Conservation (phyloP, 2,113 vertebrate species). For the Cygnus atratus region DNA sequence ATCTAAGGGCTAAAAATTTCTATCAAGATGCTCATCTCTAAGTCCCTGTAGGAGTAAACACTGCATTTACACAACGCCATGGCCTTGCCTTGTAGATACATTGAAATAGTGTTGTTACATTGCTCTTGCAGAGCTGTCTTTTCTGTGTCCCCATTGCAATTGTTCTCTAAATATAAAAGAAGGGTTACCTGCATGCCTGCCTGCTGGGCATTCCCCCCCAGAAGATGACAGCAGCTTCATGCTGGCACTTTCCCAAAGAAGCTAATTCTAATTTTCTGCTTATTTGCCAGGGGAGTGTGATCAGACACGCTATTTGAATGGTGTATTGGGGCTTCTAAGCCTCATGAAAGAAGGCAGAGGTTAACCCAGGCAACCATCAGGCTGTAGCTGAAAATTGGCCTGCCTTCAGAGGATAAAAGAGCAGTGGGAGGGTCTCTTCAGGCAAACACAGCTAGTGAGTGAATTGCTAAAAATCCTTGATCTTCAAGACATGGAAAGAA, state of each 20-base stretch:
- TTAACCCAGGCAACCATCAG: conserved; percentile 57
- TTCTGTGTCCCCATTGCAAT: background rate
- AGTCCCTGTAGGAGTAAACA: background rate
- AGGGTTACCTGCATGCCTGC: background rate
- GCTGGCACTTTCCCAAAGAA: background rate
- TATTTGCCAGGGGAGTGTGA: conserved; percentile 42
- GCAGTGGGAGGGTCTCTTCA: conserved; percentile 61
- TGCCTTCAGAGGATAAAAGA: conserved; percentile 58
- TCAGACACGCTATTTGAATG: conserved; percentile 15
- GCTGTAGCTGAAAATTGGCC: conserved; percentile 53
- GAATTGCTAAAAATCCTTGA: conserved; percentile 55
- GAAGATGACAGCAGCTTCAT: background rate
- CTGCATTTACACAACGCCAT: background rate
- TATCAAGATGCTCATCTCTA: background rate
- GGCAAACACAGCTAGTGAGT: conserved; percentile 34
- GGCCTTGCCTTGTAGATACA: background rate
- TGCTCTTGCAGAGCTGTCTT: background rate
- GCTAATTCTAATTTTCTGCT: background rate
- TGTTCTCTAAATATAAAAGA: background rate
- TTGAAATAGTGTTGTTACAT: background rate
- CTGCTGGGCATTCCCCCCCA: background rate
- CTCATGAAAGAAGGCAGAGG: conserved; percentile 55
- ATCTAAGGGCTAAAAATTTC: background rate
- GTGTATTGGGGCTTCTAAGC: conserved; percentile 26
- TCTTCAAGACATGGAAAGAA: conserved; percentile 43